phyloP scores from a whole-genome alignment of 1,140 invertebrate genomes.

The Chlorops oryzae region DNA sequence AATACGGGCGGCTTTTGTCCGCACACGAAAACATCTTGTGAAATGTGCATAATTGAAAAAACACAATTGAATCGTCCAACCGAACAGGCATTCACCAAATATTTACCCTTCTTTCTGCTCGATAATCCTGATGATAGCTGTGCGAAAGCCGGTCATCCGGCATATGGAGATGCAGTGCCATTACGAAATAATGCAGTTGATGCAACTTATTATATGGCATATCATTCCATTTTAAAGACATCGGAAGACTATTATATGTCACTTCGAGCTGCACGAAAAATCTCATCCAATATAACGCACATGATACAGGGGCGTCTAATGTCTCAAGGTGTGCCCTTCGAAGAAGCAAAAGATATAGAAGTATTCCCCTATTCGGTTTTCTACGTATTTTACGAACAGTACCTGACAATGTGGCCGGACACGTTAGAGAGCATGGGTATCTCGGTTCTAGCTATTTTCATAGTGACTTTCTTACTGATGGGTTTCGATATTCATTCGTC shows the following conservation, averaged over 20 bases:
- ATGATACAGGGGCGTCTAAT: constrained; percentile 62
- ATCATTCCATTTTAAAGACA: constrained; percentile 89
- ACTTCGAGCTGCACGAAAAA: constrained; percentile 68
- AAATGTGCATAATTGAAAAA: constrained; percentile 25
- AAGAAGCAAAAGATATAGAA: constrained; percentile 55
- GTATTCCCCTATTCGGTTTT: constrained; percentile 98
- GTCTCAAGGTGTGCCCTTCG: constrained; percentile 41
- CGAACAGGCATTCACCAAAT: constrained; percentile 66
- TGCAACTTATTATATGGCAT: constrained; percentile 88
- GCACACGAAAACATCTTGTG: constrained; percentile 46
- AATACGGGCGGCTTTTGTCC: constrained; percentile 64
- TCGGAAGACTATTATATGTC: constrained; percentile 90
- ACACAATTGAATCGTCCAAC: constrained; percentile 52
- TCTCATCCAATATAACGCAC: constrained; percentile 76
- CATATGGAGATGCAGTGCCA: constrained; percentile 67
- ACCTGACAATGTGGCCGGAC: constrained; percentile 92
- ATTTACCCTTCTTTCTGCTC: constrained; percentile 79
- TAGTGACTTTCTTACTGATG: constrained; percentile 90
- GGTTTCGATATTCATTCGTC: constrained; percentile 89
- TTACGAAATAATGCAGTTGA: constrained; percentile 55
- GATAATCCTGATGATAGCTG: constrained; percentile 82
- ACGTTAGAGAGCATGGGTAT: constrained; percentile 81
- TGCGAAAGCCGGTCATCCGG: constrained; percentile 81
- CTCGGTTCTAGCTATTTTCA: constrained; percentile 85
- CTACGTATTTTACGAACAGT: constrained; percentile 99